Percentiles rank a stretch among this genome's conserved stretches.
Evolutionary conservation across 2,797 vertebrate genomes (phyloP).

Genomic region (Xenopus petersii): DNA sequence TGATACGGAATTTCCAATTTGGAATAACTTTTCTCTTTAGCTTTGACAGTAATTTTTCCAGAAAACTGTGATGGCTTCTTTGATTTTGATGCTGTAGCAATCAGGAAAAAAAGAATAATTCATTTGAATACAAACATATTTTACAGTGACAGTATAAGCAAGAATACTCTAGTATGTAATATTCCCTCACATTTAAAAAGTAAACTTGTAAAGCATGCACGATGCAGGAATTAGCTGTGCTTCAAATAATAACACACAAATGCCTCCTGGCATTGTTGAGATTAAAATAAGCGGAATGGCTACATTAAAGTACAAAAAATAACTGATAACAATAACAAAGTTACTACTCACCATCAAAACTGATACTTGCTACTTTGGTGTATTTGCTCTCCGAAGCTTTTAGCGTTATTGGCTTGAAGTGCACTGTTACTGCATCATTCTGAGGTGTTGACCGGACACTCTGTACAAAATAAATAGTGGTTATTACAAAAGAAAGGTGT

Average conservation of each 20-base stretch:
- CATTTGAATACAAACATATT: too few relatives aligned
- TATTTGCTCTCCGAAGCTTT: constrained; percentile 95
- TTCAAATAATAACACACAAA: too few relatives aligned
- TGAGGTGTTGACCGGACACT: constrained; percentile 91
- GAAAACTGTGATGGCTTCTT: constrained; percentile 86
- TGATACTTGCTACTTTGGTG: constrained; percentile 97
- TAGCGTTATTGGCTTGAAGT: constrained; percentile 93
- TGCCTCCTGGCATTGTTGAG: too few relatives aligned
- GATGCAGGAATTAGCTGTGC: too few relatives aligned
- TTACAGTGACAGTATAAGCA: too few relatives aligned
- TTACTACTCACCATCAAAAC: constrained; percentile 88
- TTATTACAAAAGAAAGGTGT: not conserved
- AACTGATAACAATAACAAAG: too few relatives aligned
- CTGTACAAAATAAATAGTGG: constrained; percentile 62
- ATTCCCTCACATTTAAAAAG: too few relatives aligned
- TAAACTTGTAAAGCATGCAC: too few relatives aligned
- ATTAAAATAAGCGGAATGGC: too few relatives aligned
- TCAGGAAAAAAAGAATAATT: not conserved
- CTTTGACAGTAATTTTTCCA: constrained; percentile 98
- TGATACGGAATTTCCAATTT: constrained; percentile 99
- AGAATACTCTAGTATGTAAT: too few relatives aligned
- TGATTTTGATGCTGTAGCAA: constrained; percentile 87
- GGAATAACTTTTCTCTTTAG: constrained; percentile 95
- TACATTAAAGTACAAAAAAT: too few relatives aligned
- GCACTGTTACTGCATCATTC: constrained; percentile 88